Evolutionary conservation across 2,888 invertebrate species (phyloP), one percentile per base, ranked within the genome.

Genomic region (Agriopis leucophaearia): DNA sequence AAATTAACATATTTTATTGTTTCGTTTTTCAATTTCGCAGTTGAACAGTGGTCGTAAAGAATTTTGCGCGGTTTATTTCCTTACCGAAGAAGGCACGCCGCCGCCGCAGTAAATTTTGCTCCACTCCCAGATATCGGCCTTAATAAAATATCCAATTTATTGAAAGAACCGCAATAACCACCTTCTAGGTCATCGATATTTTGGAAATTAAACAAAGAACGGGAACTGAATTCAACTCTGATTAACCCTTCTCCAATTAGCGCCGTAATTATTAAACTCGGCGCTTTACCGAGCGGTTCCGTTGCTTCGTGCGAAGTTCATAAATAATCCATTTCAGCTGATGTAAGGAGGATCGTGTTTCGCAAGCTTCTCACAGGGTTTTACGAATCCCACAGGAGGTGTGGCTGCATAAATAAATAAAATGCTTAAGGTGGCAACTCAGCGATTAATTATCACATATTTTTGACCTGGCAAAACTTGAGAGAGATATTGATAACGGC

Each of bases 91-190:
- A 75, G 75, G 76, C 76, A 77, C 73, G 80, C 71, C 78, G 75
- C 78, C 73, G 80, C 70, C 77, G 75, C 79, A 83, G 77, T 88
- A 88, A 88, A 87, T 83, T 82, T 56, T 70, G 70, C 74, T 75
- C 72, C 70, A 71, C 74, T 74, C 76, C 73, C 79, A 79, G 79
- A 83, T 82, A 85, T 80, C 74, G 73, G 62, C 36, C 64, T 77
- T 76, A 76, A 79, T 87, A 84, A 87, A 85, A 83, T 85, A 82
- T 84, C 79, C 76, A 84, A 84, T 83, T 85, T 84, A 85, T 85
- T 76, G 81, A 81, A 78, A 77, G 73, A 78, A 71, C 76, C 70
- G 68, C 75, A 76, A 77, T 77, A 78, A 77, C 75, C 73, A 79
- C 70, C 71, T 67, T 65, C 72, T 70, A 75, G 69, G 59, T 62